Percentiles rank a stretch among this genome's conserved stretches.
These are phyloP conservation scores for Podarcis siculus DNA, from an alignment of 2,797 vertebrate genomes.

Conservation along the genomic window DNA sequence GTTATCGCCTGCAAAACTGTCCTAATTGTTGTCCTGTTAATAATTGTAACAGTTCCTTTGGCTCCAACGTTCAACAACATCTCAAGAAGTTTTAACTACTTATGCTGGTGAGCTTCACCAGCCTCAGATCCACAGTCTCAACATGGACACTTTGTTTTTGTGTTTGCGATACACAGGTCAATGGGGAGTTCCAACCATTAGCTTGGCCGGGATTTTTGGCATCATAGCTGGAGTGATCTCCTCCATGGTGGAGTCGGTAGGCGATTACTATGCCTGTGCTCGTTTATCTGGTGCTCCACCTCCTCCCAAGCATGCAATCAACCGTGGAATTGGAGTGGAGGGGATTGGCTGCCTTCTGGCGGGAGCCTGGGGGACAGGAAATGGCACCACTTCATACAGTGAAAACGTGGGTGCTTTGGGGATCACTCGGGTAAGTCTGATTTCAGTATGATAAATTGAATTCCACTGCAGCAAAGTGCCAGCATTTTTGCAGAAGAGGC, in stretches of 20 bases:
- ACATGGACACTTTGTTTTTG: neutral
- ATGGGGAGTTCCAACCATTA: constrained; percentile 93
- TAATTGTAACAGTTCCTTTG: neutral
- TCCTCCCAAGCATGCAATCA: constrained; percentile 91
- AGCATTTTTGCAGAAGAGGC: neutral
- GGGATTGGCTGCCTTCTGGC: constrained; percentile 94
- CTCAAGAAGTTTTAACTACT: neutral
- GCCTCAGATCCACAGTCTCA: neutral
- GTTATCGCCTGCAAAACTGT: no score
- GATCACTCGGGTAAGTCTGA: constrained; percentile 89
- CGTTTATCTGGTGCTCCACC: constrained; percentile 91
- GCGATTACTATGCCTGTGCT: constrained; percentile 96
- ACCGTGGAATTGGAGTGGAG: constrained; percentile 92
- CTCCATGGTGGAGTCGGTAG: constrained; percentile 96
- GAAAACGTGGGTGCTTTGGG: constrained; percentile 94
- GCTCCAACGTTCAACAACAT: neutral
- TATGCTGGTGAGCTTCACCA: neutral
- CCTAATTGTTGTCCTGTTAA: neutral
- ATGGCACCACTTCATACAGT: constrained; percentile 95
- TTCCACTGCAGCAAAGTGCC: neutral
- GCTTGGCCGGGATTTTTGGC: constrained; percentile 91
- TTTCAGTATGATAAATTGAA: rapidly evolving
- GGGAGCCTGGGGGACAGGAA: constrained; percentile 94
- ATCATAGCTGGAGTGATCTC: constrained; percentile 93
- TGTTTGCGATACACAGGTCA: constrained; percentile 83